A percentile compares a stretch with the other conserved stretches of the same genome.
Conservation (phyloP, 2,113 vertebrate genomes). For the Alosa alosa region DNA sequence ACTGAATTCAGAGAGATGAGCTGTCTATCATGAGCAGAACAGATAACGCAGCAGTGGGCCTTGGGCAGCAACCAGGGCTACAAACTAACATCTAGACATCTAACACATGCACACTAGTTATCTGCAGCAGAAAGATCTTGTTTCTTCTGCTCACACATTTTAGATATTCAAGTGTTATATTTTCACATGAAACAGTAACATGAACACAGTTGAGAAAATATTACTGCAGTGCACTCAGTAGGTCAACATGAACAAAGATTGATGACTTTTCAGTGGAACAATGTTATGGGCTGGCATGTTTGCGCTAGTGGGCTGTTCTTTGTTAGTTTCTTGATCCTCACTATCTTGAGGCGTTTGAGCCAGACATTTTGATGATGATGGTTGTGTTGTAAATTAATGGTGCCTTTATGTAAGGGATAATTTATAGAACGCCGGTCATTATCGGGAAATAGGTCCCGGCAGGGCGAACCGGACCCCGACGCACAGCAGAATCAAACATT, state of each 20-base stretch:
- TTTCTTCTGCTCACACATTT: neutral
- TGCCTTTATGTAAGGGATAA: neutral
- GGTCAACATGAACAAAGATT: neutral
- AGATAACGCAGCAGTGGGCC: neutral
- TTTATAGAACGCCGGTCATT: too few relatives aligned
- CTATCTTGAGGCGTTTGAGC: neutral
- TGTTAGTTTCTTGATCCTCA: neutral
- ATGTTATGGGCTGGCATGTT: neutral
- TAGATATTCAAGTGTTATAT: neutral
- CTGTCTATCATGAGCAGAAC: neutral
- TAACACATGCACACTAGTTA: neutral
- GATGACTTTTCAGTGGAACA: neutral
- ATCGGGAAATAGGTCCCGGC: too few relatives aligned
- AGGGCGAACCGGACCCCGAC: too few relatives aligned
- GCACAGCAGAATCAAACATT: too few relatives aligned
- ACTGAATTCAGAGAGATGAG: neutral
- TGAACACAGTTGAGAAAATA: neutral
- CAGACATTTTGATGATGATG: too few relatives aligned
- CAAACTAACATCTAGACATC: neutral
- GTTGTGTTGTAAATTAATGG: neutral
- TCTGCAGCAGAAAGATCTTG: neutral
- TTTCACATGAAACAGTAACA: too few relatives aligned
- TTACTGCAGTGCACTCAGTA: neutral
- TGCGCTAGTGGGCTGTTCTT: neutral
- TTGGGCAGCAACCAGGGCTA: neutral